Evolutionary conservation across 2,888 invertebrate genomes (phyloP), one percentile per base, ranked within the genome.

Genomic region (Chymomyza fuscimana): DNA sequence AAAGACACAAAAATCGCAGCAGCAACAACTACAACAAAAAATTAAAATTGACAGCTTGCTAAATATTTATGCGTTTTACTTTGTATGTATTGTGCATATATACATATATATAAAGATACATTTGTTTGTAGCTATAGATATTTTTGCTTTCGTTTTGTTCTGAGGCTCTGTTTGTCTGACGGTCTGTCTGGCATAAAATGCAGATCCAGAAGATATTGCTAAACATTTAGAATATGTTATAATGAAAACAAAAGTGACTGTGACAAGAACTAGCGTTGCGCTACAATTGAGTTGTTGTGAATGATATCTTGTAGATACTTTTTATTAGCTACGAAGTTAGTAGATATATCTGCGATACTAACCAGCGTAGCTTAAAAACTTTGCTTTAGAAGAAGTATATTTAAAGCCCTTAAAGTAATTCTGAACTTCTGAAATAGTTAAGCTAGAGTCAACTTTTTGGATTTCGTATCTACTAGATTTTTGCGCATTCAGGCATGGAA

Each of bases 191-290:
- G 40, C 16, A 19, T 16, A 9, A 54, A 54, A 54, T 54, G 52
- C 52, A 54, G 52, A 54, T 54, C 52, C 15, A 19, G 52, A 10
- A 19, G 54, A 54, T 54, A 19, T 22, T 54, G 54, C 54, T 16
- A 59, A 29, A 32, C 22, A 59, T 73, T 78, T 70, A 46, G 60
- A 63, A 60, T 51, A 12, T 52, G 5, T 76, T 82, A 73, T 85
- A 82, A 85, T 85, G 82, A 85, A 82, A 82, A 82, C 81, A 85
- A 82, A 80, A 82, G 82, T 82, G 73, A 46, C 51, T 19, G 56
- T 25, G 67, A 70, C 52, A 54, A 12, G 19, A 19, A 54, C 54
- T 19, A 12, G 16, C 40, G 40, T 46, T 46, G 40, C 40, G 40
- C 40, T 46, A 46, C 40, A 46, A 12, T 46, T 46, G 12, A 10